Conservation (phyloP, 2,888 invertebrate genomes). For the Tenthredo distinguenda region DNA sequence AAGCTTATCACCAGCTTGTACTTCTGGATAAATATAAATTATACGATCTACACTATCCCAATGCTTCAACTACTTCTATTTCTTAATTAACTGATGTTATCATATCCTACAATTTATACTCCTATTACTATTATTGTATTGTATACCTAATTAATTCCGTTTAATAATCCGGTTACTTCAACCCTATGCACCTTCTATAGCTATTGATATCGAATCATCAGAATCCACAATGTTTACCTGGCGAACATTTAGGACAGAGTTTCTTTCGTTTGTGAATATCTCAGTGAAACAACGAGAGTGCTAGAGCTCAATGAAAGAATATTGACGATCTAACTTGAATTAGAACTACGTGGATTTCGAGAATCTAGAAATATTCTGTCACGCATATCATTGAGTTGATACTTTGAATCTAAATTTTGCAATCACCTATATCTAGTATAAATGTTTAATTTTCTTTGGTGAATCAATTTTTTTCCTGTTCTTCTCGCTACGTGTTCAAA, state of each 20-base stretch:
- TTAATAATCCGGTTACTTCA: not conserved
- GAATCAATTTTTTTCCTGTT: conserved; percentile 13
- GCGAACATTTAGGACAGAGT: not conserved
- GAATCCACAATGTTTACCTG: not conserved
- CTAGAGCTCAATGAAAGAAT: conserved; percentile 13
- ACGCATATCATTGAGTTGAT: conserved; percentile 65
- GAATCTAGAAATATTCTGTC: conserved; percentile 58
- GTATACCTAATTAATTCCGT: not conserved
- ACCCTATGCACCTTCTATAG: not conserved
- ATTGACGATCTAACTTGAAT: not conserved
- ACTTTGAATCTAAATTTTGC: conserved; percentile 56
- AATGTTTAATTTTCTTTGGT: conserved; percentile 45
- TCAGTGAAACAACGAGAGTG: not conserved
- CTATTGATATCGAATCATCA: not conserved
- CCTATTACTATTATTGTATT: conserved; percentile 64
- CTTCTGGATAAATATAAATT: conserved; percentile 35
- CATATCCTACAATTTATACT: conserved; percentile 69
- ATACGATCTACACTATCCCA: conserved; percentile 37
- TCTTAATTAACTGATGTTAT: conserved; percentile 66
- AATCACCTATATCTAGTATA: conserved; percentile 42
- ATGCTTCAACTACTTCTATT: conserved; percentile 61
- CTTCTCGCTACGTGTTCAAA: conserved; percentile 58
- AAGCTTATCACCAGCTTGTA: conserved; percentile 36
- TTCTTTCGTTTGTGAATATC: not conserved
- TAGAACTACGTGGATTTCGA: not conserved